phyloP scores from a whole-genome alignment of 2,797 vertebrate species.

The Ambastaia sidthimunki region DNA sequence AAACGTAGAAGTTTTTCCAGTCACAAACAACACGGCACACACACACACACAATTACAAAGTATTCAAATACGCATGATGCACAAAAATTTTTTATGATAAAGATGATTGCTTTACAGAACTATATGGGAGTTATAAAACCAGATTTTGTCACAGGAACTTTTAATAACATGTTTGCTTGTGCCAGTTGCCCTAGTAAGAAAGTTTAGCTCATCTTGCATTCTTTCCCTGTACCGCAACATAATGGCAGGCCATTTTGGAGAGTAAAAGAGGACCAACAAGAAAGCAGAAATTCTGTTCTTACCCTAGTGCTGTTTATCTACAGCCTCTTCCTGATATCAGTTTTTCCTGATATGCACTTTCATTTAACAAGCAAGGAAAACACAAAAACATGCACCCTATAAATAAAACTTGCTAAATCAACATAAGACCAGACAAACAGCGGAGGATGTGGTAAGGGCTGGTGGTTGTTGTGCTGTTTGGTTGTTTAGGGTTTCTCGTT shows the following conservation, averaged over 20 bases:
- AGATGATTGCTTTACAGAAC: slow-evolving; percentile 3
- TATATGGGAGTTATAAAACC: slow-evolving; percentile 15
- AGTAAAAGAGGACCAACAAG: neutral
- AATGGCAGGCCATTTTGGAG: neutral
- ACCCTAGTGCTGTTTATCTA: slow-evolving; percentile 12
- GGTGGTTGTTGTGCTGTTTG: neutral
- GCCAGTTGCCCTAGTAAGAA: slow-evolving; percentile 35
- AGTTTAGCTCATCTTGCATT: slow-evolving; percentile 30
- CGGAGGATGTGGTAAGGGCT: neutral
- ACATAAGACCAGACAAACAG: neutral
- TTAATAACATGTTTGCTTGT: slow-evolving; percentile 41
- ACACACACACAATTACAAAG: slow-evolving; percentile 38
- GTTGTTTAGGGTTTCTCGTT: neutral
- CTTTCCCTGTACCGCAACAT: slow-evolving; percentile 25
- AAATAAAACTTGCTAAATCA: neutral
- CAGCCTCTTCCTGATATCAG: slow-evolving; percentile 14
- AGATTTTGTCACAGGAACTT: neutral
- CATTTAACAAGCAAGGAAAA: slow-evolving; percentile 7
- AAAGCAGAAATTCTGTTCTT: neutral
- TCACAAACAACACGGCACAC: slow-evolving; percentile 37
- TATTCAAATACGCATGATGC: slow-evolving; percentile 4
- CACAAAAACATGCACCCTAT: neutral
- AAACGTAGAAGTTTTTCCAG: slow-evolving; percentile 62
- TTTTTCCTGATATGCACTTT: neutral
- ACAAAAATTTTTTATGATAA: neutral